Evolutionary conservation across 2,113 vertebrate species (phyloP), one percentile per base, ranked within the genome.

Genomic region (Panurus biarmicus): DNA sequence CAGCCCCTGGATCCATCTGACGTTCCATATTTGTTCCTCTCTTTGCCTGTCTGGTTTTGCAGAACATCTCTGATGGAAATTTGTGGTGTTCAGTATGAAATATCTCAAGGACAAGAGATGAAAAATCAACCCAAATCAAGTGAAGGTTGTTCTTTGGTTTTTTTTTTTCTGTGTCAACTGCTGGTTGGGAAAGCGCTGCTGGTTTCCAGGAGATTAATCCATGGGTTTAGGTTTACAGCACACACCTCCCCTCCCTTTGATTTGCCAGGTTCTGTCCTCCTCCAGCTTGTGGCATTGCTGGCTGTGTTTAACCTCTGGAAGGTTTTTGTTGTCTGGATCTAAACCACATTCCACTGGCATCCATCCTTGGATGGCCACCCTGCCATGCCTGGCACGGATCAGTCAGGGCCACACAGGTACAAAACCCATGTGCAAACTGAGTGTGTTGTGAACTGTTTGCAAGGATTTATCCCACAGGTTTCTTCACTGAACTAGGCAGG

Each of bases 321-420:
- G 62, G 4, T 45, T 79, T 54, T 72, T 17, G 10, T 51, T 5
- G 0, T 44, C 71, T 25, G 50, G 40, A 29, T 51, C 67, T 17
- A 19, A 44, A 35, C 24, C 16, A 0, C 3, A 4, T n/a, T 51
- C 48, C 12, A 2, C 12, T 28, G 48, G 47, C 67, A 4, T 57
- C 50, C 51, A 18, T 25, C 74, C 48, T 29, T 40, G 74, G 66
- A 6, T 8, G 61, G 45, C 26, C 50, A 10, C 33, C 24, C 45
- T 28, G 48, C 38, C 21, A 0, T 2, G 4, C 14, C 25, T 36
- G 33, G 29, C 3, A 0, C 4, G 9, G 53, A 6, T 25, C 48
- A 14, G 9, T 4, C 79, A 25, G 65, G 65, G 54, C 57, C 19
- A 7, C 10, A 0, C n/a, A 4, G 64, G 48, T 29, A 50, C 45